Conservation (phyloP, 2,888 invertebrate genomes). For the Charanyca ferruginea region DNA sequence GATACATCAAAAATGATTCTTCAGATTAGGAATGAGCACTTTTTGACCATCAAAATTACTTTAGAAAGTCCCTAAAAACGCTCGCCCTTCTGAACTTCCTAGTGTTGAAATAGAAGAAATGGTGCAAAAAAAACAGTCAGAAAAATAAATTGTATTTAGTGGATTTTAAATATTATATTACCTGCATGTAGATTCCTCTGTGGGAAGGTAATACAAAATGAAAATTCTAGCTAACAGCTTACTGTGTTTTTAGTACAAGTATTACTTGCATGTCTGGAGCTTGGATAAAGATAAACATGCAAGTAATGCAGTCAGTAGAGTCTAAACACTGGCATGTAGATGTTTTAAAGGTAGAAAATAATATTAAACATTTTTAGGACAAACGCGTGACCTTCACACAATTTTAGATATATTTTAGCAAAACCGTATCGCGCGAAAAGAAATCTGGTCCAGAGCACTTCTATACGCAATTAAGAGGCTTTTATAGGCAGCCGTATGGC, state of each 20-base stretch:
- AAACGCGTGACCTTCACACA: conserved; percentile 8
- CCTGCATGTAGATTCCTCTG: too few species aligned
- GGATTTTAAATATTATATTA: too few species aligned
- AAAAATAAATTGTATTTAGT: too few species aligned
- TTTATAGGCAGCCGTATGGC: conserved; percentile 84
- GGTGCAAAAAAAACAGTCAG: too few species aligned
- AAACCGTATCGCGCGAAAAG: conserved; percentile 53
- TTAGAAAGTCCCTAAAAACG: too few species aligned
- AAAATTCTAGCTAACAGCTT: background rate
- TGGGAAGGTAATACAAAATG: background rate
- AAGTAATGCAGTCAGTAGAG: background rate
- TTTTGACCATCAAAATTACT: too few species aligned
- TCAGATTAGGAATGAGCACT: too few species aligned
- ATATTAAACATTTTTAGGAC: background rate
- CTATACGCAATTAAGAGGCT: conserved; percentile 82
- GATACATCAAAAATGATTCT: too few species aligned
- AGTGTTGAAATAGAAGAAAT: too few species aligned
- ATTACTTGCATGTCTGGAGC: conserved; percentile 12
- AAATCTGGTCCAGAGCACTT: conserved; percentile 60
- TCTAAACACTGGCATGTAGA: too few species aligned
- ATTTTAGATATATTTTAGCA: conserved; percentile 27
- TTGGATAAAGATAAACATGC: background rate
- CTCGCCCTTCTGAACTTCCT: too few species aligned
- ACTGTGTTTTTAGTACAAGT: background rate
- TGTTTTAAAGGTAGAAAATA: background rate